Conservation (phyloP, 2,797 vertebrate genomes). For the Gymnoscopelus microlampas region DNA sequence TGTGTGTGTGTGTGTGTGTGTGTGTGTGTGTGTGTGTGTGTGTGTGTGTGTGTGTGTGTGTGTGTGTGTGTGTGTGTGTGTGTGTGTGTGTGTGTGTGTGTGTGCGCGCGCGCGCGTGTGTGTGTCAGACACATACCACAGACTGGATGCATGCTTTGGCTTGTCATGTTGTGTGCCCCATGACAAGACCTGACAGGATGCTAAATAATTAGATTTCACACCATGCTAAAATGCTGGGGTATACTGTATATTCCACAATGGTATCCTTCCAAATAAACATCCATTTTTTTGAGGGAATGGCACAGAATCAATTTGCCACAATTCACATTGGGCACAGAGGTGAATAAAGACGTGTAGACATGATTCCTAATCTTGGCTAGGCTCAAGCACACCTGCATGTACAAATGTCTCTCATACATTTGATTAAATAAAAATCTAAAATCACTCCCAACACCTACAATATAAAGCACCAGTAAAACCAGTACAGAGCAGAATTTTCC, state of each 20-base stretch:
- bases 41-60: no score
- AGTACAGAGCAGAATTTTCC: no score
- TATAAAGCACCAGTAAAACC: no score
- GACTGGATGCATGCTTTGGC: constrained; percentile 46
- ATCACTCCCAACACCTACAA: no score
- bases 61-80: no score
- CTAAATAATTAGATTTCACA: constrained; percentile 68
- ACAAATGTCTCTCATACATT: no score
- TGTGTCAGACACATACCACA: constrained; percentile 20
- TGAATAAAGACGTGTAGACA: no score
- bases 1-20: neutral
- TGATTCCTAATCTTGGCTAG: no score
- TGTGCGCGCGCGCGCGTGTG: no score
- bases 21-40: neutral
- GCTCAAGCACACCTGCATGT: no score
- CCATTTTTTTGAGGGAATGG: constrained; percentile 33
- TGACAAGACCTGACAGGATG: constrained; percentile 59
- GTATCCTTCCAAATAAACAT: constrained; percentile 44
- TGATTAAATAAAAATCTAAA: no score
- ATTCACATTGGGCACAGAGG: neutral
- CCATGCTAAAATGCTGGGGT: constrained; percentile 43
- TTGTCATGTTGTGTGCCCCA: constrained; percentile 41
- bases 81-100: no score
- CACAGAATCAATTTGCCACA: constrained; percentile 57
- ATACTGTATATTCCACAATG: constrained; percentile 44